Evolutionary conservation across 2,797 vertebrate genomes (phyloP).

Genomic region (Peromyscus melanophrys): DNA sequence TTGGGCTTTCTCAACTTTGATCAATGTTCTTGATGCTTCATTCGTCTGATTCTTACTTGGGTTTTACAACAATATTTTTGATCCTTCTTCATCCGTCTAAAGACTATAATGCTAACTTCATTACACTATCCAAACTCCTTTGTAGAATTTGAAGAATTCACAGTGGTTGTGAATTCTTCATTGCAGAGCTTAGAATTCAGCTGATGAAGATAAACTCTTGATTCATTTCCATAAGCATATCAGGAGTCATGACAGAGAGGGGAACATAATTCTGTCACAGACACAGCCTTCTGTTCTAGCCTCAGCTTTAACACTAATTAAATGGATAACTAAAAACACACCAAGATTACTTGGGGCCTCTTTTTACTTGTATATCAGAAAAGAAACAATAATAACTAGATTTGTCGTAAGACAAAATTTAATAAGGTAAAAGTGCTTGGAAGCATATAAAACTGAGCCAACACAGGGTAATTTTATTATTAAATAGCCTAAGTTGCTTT

Average conservation of each 20-base stretch:
- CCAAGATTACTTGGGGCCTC: constrained; percentile 27
- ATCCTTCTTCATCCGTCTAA: not conserved
- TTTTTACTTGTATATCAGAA: constrained; percentile 62
- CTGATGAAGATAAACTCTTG: not conserved
- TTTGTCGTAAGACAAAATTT: constrained; percentile 66
- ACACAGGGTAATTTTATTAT: constrained; percentile 69
- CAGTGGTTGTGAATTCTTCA: not conserved
- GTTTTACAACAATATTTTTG: not conserved
- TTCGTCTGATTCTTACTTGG: not conserved
- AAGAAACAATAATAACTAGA: constrained; percentile 73
- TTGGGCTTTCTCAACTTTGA: not conserved
- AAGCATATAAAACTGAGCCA: constrained; percentile 67
- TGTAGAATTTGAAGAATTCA: constrained; percentile 26
- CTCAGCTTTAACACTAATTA: constrained; percentile 52
- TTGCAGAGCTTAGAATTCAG: not conserved
- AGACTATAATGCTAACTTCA: not conserved
- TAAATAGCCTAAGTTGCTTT: constrained; percentile 71
- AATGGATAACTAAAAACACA: constrained; percentile 61
- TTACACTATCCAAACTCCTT: not conserved
- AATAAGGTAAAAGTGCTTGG: constrained; percentile 71
- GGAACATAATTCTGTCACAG: not conserved
- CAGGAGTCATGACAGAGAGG: not conserved
- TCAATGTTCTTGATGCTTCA: not conserved
- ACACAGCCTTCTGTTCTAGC: not conserved
- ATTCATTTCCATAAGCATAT: constrained; percentile 4